A percentile compares a stretch with the other conserved stretches of the same genome.
Conservation (phyloP, 2,888 invertebrate genomes). For the Drosophila pegasa region DNA sequence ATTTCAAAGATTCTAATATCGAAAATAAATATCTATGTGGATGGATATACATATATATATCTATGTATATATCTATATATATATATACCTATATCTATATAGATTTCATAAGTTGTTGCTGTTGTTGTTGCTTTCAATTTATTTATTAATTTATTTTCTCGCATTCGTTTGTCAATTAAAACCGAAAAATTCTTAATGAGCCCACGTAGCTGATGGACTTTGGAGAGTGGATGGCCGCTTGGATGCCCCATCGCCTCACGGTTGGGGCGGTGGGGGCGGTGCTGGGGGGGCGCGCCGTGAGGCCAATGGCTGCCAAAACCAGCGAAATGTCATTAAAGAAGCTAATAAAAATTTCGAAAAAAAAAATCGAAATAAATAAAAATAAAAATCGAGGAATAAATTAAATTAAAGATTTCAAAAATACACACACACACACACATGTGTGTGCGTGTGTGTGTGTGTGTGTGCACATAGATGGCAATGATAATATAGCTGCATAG, state of each 20-base stretch:
- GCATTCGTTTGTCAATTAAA: constrained; percentile 71
- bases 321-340: constrained; percentile 73
- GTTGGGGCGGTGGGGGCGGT: neutral
- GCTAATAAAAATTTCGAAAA: constrained; percentile 64
- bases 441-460: neutral
- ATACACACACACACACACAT: constrained; percentile 17
- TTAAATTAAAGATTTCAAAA: constrained; percentile 58
- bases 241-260: too few relatives aligned
- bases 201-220: constrained; percentile 61
- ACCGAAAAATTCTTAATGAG: constrained; percentile 74
- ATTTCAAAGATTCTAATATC: constrained; percentile 48
- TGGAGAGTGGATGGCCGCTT: constrained; percentile 5
- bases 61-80: neutral
- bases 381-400: constrained; percentile 40
- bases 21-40: constrained; percentile 21
- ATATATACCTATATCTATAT: constrained; percentile 22
- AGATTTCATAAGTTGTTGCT: constrained; percentile 17
- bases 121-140: constrained; percentile 26
- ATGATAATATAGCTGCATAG: constrained; percentile 4
- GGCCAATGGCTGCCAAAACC: constrained; percentile 36
- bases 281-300: constrained; percentile 5
- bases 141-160: constrained; percentile 46
- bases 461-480: constrained; percentile 15
- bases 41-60: constrained; percentile 13
- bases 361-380: neutral